Percentiles rank a stretch among this genome's conserved stretches.
Conservation (phyloP, 1,140 invertebrate species). For the Meteorus sp. region DNA sequence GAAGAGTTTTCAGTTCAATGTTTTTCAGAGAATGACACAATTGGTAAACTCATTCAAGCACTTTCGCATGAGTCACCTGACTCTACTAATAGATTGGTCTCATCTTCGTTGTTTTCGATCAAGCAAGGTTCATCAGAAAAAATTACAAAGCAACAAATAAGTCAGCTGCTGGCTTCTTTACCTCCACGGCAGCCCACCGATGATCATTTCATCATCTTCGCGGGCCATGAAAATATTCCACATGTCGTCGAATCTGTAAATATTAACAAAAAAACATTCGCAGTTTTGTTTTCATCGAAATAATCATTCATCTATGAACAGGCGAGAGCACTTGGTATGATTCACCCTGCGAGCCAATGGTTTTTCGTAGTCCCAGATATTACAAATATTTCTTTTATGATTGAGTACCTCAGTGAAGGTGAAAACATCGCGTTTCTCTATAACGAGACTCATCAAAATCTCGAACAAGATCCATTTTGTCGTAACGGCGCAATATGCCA, state of each 20-base stretch:
- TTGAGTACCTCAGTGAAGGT: conserved; percentile 69
- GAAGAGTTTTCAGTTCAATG: background rate
- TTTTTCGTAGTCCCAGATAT: conserved; percentile 74
- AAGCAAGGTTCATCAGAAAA: conserved; percentile 56
- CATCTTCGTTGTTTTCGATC: conserved; percentile 63
- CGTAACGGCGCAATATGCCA: conserved; percentile 63
- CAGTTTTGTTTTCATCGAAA: background rate
- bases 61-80: conserved; percentile 57
- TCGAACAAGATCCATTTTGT: conserved; percentile 3
- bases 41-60: conserved; percentile 63
- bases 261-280: conserved; percentile 16
- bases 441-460: conserved; percentile 64
- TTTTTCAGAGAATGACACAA: conserved; percentile 60
- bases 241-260: conserved; percentile 66
- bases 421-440: conserved; percentile 82
- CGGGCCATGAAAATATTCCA: conserved; percentile 53
- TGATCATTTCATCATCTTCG: conserved; percentile 46
- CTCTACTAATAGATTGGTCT: conserved; percentile 49
- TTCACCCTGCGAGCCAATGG: conserved; percentile 75
- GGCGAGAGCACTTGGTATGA: conserved; percentile 68
- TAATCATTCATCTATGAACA: conserved; percentile 30
- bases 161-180: conserved; percentile 58
- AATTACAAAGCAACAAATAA: conserved; percentile 57
- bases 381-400: conserved; percentile 57
- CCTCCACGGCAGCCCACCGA: conserved; percentile 43